phyloP scores from a whole-genome alignment of 2,888 invertebrate genomes.

The Oscheius sp. region DNA sequence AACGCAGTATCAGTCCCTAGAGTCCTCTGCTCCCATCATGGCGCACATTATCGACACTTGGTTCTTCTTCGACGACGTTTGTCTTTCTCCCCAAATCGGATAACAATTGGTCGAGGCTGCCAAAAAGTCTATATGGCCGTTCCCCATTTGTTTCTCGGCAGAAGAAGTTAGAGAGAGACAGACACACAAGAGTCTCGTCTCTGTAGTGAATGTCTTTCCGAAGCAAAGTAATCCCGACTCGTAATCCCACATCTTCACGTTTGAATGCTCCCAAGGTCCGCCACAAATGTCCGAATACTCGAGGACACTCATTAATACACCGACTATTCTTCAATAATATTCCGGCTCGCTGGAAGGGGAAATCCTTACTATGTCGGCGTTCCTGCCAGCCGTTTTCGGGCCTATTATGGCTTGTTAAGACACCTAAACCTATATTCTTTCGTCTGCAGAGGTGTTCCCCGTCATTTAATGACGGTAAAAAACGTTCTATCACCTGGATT shows the following conservation, averaged over 20 bases:
- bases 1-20: conserved; percentile 17
- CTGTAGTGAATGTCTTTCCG: not conserved
- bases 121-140: not conserved
- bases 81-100: conserved; percentile 26
- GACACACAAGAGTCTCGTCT: not conserved
- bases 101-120: conserved; percentile 22
- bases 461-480: too few relatives aligned
- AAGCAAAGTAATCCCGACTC: conserved; percentile 27
- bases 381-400: too few relatives aligned
- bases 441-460: not conserved
- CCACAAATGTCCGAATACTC: too few relatives aligned
- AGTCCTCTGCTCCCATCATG: conserved; percentile 6
- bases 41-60: conserved; percentile 33
- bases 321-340: too few relatives aligned
- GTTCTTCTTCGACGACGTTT: conserved; percentile 28
- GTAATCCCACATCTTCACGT: conserved; percentile 34
- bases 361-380: too few relatives aligned
- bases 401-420: too few relatives aligned
- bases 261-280: conserved; percentile 7
- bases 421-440: not conserved
- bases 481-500: too few relatives aligned
- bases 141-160: not conserved
- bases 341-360: too few relatives aligned
- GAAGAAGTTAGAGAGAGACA: not conserved
- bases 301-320: too few relatives aligned